Evolutionary conservation across 2,888 invertebrate species (phyloP), one percentile per base, ranked within the genome.

Genomic region (Andricus curvator): DNA sequence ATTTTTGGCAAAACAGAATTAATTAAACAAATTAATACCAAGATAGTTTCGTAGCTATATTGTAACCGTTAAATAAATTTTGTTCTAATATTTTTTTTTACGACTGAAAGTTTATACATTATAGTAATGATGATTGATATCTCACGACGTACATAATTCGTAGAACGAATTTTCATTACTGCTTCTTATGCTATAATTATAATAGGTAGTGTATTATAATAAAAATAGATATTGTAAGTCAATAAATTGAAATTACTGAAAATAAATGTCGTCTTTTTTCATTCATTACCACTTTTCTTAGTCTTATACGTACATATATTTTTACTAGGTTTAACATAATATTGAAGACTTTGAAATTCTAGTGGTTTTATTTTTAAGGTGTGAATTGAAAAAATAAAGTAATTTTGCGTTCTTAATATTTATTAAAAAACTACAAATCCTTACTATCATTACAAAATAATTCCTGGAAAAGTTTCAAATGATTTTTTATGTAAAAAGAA

Each of bases 101-200:
- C 88, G 89, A 91, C 89, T 90, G 89, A 90, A 90, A 90, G 88
- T 91, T 90, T 89, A 88, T 89, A 84, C 84, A 85, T 86, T 86
- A 86, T 82, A 82, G 79, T 82, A 82, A 87, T 82, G 87, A 88
- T 88, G 86, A 87, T 88, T 86, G 88, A 83, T 83, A 84, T 86
- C 85, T 86, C 85, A 89, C 83, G 87, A 86, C 86, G 85, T 87
- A 86, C 81, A 81, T 88, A 86, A 91, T 89, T 90, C 89, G 88
- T 91, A 91, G 89, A 88, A 90, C 89, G 88, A 90, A 91, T 91
- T 89, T 90, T 90, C 86, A 89, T 90, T 89, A 89, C 88, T 89
- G 90, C 91, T 90, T 91, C 90, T 90, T 88, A 88, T 89, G 88
- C 88, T 90, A 89, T 89, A 86, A 88, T 82, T 74, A 56, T 74